Conservation (phyloP, 1,140 invertebrate genomes). For the Gyrodactylus bullatarudis region DNA sequence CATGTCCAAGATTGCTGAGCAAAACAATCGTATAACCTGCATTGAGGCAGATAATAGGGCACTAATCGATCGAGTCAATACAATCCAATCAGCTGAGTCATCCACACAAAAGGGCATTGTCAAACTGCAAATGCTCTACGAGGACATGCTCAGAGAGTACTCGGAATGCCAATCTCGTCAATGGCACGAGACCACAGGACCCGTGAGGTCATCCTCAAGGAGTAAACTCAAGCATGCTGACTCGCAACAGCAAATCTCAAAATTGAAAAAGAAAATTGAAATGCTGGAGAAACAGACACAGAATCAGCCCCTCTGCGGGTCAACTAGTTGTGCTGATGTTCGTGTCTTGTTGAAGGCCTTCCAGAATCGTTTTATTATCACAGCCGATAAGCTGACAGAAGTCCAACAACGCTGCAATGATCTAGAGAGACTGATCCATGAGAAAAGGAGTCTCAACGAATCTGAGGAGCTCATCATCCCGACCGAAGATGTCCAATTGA, state of each 20-base stretch:
- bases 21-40: not conserved
- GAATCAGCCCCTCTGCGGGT: not conserved
- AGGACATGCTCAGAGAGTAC: not conserved
- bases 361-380: not conserved
- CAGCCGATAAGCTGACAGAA: not conserved
- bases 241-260: not conserved
- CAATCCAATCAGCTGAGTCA: not conserved
- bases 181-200: not conserved
- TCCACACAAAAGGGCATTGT: not conserved
- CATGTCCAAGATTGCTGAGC: not conserved
- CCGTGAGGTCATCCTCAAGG: not conserved
- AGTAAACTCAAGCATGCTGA: not conserved
- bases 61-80: not conserved
- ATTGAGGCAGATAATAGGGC: not conserved
- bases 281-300: not conserved
- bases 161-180: not conserved
- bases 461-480: too few relatives aligned
- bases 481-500: too few relatives aligned
- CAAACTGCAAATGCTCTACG: not conserved
- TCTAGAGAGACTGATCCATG: too few relatives aligned
- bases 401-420: not conserved
- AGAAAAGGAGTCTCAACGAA: too few relatives aligned
- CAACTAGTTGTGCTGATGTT: not conserved
- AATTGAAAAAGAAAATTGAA: not conserved
- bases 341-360: not conserved